Base-by-base conservation (phyloP, 2,797 vertebrate species). In the Hypotaenidia philippensis region DNA sequence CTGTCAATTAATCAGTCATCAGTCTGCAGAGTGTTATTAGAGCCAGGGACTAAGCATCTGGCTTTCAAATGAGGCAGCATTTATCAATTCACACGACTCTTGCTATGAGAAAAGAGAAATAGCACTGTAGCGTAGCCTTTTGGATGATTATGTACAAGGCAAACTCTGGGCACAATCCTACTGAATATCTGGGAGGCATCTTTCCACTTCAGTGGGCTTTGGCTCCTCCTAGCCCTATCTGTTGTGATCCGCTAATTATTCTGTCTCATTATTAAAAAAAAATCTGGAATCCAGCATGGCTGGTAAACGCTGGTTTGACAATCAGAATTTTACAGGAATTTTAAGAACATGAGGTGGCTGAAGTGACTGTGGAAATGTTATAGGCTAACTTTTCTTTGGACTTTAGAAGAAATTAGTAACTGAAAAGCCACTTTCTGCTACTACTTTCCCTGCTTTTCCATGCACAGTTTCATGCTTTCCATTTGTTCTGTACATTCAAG, bases 1-100 rank as follows among this genome's bases (percentile, higher is more conserved):
- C 61, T 87, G 53, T 90, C 91, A 90, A 32, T 92, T 95, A 89
- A 78, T 93, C 90, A 82, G 38, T 86, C 65, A 13, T 75, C 60
- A 57, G 31, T 77, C 64, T 75, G 57, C 41, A 45, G 50, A 85
- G 53, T 69, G 57, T 84, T 93, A 57, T 83, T 89, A 64, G 45
- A 87, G 29, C 49, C 38, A 56, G 75, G 41, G 78, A 68, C 50
- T 85, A 68, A 89, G 69, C 57, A 87, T 41, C 36, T 3, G 3
- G 81, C 69, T 95, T 91, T 87, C 89, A 71, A 80, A 93, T 80
- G 86, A 92, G 41, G 78, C 56, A 80, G 20, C 11, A 38, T 63
- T 89, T 83, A 60, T 74, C 56, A 80, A 57, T 80, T 57, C 47
- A 21, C 31, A 19, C 71, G 60, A 41, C 17, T 45, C 31, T 77